phyloP scores from a whole-genome alignment of 2,888 invertebrate species.

The Autographa pulchrina region DNA sequence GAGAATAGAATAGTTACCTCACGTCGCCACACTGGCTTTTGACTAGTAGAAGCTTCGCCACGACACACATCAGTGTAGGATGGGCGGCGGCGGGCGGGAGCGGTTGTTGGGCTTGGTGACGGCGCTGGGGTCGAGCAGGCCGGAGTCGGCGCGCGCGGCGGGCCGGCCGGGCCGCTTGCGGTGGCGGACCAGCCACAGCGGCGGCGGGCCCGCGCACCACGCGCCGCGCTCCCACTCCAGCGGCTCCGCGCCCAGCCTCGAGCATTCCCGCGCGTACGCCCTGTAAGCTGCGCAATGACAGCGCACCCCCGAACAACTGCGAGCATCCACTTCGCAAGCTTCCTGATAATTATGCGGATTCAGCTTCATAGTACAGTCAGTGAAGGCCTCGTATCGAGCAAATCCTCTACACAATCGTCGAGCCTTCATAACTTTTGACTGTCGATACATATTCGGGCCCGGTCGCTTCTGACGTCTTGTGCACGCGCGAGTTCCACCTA shows the following conservation, averaged over 20 bases:
- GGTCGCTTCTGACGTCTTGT: slow-evolving; percentile 89
- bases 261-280: slow-evolving; percentile 96
- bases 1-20: slow-evolving; percentile 70
- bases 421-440: slow-evolving; percentile 82
- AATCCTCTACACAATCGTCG: slow-evolving; percentile 88
- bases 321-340: slow-evolving; percentile 96
- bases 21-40: slow-evolving; percentile 83
- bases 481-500: slow-evolving; percentile 94
- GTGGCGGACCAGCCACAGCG: slow-evolving; percentile 78
- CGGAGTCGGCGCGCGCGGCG: slow-evolving; percentile 55
- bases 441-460: slow-evolving; percentile 81
- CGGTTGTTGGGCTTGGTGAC: slow-evolving; percentile 77
- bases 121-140: slow-evolving; percentile 71
- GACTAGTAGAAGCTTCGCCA: slow-evolving; percentile 83
- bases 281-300: slow-evolving; percentile 97
- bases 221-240: slow-evolving; percentile 92
- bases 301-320: slow-evolving; percentile 94
- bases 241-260: slow-evolving; percentile 92
- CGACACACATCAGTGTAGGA: slow-evolving; percentile 74
- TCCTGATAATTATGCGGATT: slow-evolving; percentile 95
- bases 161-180: slow-evolving; percentile 64
- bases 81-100: slow-evolving; percentile 84
- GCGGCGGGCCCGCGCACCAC: slow-evolving; percentile 89
- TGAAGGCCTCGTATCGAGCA: slow-evolving; percentile 90
- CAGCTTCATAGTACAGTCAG: slow-evolving; percentile 93